phyloP scores from a whole-genome alignment of 2,797 vertebrate species.

The Tadarida brasiliensis region DNA sequence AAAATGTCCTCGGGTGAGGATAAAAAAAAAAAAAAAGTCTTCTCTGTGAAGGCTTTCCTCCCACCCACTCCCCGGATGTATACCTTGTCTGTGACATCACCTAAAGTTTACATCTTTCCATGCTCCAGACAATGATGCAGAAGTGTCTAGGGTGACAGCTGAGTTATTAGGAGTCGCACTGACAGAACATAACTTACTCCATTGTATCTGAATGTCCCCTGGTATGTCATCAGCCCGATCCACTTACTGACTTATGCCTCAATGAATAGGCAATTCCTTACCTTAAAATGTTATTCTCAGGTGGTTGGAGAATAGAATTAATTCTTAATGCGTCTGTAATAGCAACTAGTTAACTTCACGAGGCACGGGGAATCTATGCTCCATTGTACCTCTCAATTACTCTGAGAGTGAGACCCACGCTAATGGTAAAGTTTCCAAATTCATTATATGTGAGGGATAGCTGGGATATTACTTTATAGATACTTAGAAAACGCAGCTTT shows the following conservation, averaged over 20 bases:
- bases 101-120: slow-evolving; percentile 24
- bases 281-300: slow-evolving; percentile 17
- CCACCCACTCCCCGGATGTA: not conserved
- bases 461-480: not conserved
- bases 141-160: slow-evolving; percentile 52
- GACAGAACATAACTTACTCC: slow-evolving; percentile 61
- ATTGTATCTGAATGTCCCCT: slow-evolving; percentile 31
- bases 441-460: not conserved
- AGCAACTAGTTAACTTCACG: slow-evolving; percentile 27
- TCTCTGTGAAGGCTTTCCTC: not conserved
- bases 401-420: not conserved
- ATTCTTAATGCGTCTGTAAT: slow-evolving; percentile 25
- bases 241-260: slow-evolving; percentile 55
- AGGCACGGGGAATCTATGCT: not conserved
- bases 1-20: too few relatives aligned
- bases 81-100: slow-evolving; percentile 3
- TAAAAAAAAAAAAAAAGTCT: too few relatives aligned
- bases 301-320: slow-evolving; percentile 32
- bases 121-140: slow-evolving; percentile 48
- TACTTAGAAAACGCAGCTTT: not conserved
- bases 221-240: slow-evolving; percentile 45
- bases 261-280: slow-evolving; percentile 70
- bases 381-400: not conserved
- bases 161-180: slow-evolving; percentile 65
- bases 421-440: not conserved